Evolutionary conservation across 2,113 vertebrate species (phyloP).

Genomic region (Petaurus breviceps): DNA sequence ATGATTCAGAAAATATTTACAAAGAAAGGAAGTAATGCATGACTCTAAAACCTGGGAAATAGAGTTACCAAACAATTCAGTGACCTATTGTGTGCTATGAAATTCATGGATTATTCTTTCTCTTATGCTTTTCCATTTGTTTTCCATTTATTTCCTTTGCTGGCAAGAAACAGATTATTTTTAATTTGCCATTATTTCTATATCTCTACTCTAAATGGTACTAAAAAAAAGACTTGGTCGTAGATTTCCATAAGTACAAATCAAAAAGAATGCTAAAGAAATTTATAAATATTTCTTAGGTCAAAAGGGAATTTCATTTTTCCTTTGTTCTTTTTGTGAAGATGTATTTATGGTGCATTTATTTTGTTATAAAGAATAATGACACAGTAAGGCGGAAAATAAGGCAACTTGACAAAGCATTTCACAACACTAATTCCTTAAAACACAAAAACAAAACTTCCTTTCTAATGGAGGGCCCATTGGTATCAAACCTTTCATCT

Average conservation of each 20-base stretch:
- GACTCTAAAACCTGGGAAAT: slow-evolving; percentile 10
- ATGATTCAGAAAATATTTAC: slow-evolving; percentile 12
- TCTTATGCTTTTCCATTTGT: background rate
- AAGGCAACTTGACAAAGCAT: background rate
- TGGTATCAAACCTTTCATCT: background rate
- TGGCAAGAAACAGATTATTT: background rate
- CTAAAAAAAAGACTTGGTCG: background rate
- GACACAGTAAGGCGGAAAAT: background rate
- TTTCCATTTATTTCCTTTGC: background rate
- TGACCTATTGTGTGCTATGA: background rate
- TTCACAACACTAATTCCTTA: background rate
- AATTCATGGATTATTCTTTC: background rate
- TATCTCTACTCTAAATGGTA: slow-evolving; percentile 19
- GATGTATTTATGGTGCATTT: background rate
- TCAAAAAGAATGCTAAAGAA: background rate
- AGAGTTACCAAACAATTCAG: background rate
- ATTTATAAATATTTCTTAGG: background rate
- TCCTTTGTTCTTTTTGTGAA: background rate
- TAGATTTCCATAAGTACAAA: background rate
- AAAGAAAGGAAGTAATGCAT: slow-evolving; percentile 15
- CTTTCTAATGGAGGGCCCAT: background rate
- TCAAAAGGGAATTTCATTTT: background rate
- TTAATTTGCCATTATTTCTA: background rate
- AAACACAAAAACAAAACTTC: background rate
- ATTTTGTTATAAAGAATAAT: background rate